Conservation (phyloP, 2,113 vertebrate genomes). For the Urocolius indicus region DNA sequence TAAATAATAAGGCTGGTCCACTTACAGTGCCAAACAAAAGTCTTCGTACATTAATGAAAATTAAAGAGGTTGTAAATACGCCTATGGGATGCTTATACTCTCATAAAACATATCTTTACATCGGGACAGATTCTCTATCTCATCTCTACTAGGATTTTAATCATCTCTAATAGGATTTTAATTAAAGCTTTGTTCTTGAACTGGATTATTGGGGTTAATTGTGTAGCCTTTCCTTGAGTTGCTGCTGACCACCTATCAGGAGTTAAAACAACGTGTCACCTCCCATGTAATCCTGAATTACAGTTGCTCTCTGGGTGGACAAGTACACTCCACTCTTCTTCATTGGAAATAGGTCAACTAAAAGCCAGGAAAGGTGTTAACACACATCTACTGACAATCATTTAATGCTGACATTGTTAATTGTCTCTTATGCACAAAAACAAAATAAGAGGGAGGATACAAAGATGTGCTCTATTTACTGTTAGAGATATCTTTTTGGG, state of each 20-base stretch:
- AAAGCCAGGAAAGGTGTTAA: neutral
- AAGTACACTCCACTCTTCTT: neutral
- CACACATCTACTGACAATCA: neutral
- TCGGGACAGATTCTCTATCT: neutral
- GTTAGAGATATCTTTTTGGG: neutral
- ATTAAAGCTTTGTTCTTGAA: neutral
- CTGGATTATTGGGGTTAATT: neutral
- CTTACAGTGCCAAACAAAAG: neutral
- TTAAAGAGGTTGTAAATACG: neutral
- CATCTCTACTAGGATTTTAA: neutral
- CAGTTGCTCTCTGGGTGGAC: neutral
- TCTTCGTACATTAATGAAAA: neutral
- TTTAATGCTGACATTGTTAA: neutral
- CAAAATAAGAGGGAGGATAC: neutral
- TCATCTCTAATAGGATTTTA: neutral
- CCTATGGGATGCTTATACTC: neutral
- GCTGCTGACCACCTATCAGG: neutral
- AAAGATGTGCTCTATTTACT: neutral
- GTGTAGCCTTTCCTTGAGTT: neutral
- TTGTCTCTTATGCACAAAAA: neutral
- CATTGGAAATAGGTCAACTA: neutral
- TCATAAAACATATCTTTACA: neutral
- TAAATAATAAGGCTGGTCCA: slow-evolving; percentile 9
- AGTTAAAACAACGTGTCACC: neutral
- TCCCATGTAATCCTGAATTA: neutral